Evolutionary conservation across 2,888 invertebrate species (phyloP).

Genomic region (Eristalinus sepulchralis): DNA sequence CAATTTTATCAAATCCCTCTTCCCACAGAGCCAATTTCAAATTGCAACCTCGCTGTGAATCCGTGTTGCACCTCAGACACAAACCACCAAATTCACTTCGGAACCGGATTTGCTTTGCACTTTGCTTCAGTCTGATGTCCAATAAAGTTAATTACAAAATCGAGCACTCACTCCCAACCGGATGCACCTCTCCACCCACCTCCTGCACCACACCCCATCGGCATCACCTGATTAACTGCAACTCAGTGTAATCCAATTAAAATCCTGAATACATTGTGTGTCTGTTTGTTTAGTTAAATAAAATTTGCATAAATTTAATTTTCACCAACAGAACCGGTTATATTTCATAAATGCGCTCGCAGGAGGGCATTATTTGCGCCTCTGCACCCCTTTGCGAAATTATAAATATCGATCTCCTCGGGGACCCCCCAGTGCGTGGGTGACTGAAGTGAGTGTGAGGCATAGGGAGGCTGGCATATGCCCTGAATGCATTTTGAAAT

Average conservation of each 20-base stretch:
- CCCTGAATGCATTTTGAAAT: constrained; percentile 3
- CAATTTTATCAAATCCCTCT: background rate
- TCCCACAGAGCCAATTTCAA: background rate
- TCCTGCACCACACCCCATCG: background rate
- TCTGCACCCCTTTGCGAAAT: background rate
- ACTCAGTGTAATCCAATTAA: background rate
- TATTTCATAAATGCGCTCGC: background rate
- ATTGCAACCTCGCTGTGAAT: background rate
- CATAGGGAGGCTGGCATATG: background rate
- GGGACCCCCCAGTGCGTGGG: background rate
- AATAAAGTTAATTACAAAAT: background rate
- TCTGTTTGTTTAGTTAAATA: background rate
- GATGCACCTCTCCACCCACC: too few relatives aligned
- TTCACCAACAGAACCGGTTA: background rate
- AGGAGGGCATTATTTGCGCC: background rate
- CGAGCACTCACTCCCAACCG: background rate
- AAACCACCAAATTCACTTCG: background rate
- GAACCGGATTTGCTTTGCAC: background rate
- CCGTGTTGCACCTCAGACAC: background rate
- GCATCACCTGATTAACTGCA: background rate
- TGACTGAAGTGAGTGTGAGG: background rate
- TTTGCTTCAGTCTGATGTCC: background rate
- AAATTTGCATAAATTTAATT: background rate
- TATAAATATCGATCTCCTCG: constrained; percentile 3
- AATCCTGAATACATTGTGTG: background rate